A percentile compares a stretch with the other conserved stretches of the same genome.
Conservation (phyloP, 2,113 vertebrate genomes). For the Miniopterus natalensis region DNA sequence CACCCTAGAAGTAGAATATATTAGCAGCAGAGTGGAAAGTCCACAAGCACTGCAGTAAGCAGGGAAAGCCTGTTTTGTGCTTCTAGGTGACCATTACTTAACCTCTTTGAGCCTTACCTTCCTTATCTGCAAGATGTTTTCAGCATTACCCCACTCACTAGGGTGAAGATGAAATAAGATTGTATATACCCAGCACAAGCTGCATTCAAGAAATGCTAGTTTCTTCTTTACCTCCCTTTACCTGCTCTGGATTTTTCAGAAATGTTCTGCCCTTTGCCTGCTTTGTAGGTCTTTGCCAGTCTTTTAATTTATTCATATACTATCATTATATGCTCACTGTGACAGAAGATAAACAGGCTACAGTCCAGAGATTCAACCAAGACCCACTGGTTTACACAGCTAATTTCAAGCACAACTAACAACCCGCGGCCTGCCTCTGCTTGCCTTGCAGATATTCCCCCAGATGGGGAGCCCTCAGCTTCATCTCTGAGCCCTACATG, state of each 20-base stretch:
- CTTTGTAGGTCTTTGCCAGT: not conserved
- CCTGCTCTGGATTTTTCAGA: not conserved
- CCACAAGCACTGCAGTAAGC: too few relatives aligned
- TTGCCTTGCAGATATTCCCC: not conserved
- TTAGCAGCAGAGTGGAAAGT: not conserved
- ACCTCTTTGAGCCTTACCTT: not conserved
- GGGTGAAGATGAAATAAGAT: not conserved
- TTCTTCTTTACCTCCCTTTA: not conserved
- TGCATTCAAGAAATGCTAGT: not conserved
- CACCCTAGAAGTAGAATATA: not conserved
- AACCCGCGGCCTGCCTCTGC: not conserved
- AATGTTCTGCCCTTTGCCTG: not conserved
- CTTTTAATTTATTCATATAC: constrained; percentile 3
- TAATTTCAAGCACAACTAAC: not conserved
- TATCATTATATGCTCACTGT: not conserved
- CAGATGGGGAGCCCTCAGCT: not conserved
- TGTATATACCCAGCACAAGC: not conserved
- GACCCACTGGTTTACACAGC: not conserved
- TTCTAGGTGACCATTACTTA: not conserved
- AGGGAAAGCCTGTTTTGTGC: not conserved
- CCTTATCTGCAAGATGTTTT: not conserved
- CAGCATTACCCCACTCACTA: not conserved
- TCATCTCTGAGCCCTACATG: not conserved
- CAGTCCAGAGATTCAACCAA: not conserved
- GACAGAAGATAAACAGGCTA: not conserved